phyloP scores from a whole-genome alignment of 2,113 vertebrate species.

The Nycticryphes semicollaris region DNA sequence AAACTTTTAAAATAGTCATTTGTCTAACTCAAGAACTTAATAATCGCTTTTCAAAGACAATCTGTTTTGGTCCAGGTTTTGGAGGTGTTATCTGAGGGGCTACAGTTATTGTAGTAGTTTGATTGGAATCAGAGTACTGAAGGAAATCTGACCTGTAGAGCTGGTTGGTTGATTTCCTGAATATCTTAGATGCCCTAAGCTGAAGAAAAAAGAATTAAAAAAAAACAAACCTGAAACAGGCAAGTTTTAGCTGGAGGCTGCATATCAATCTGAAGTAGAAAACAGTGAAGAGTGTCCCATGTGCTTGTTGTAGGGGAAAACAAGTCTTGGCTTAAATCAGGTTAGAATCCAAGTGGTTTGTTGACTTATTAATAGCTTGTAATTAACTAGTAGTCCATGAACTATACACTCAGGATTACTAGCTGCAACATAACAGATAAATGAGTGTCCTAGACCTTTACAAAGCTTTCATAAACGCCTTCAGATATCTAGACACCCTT shows the following conservation, averaged over 20 bases:
- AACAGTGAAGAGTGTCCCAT: neutral
- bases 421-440: neutral
- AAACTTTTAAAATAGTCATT: neutral
- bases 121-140: neutral
- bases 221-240: neutral
- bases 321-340: neutral
- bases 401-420: neutral
- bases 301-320: neutral
- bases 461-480: neutral
- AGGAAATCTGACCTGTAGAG: neutral
- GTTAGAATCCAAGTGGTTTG: neutral
- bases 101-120: neutral
- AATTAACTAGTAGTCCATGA: neutral
- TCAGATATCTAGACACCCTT: neutral
- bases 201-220: neutral
- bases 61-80: neutral
- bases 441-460: neutral
- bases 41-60: neutral
- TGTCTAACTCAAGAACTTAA: neutral
- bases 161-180: neutral
- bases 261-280: neutral
- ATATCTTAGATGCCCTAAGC: neutral
- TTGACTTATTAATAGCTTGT: neutral
- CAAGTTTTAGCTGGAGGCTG: neutral
- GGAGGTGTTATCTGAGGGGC: neutral